Evolutionary conservation across 2,797 vertebrate genomes (phyloP).

Genomic region (Mormyrus hasselquistii): DNA sequence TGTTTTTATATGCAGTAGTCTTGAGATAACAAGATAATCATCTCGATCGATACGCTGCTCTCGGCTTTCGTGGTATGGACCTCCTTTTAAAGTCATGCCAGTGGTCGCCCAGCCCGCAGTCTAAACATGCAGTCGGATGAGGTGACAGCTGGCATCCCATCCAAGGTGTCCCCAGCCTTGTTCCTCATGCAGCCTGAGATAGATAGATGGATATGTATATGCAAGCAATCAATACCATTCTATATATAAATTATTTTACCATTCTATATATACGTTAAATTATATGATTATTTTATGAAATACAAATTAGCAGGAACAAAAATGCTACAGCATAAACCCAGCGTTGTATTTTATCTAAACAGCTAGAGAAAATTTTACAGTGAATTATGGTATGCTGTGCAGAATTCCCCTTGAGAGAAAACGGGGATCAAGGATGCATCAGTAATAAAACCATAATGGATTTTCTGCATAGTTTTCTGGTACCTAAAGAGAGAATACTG

Average conservation of each 20-base stretch:
- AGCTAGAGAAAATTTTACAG: neutral
- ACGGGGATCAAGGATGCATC: neutral
- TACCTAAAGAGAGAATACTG: neutral
- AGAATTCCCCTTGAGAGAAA: neutral
- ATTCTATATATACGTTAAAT: neutral
- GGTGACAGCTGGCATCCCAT: neutral
- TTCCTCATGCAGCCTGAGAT: neutral
- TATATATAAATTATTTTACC: neutral
- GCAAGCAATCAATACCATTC: neutral
- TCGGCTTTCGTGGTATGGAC: neutral
- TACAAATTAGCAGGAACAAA: neutral
- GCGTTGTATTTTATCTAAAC: neutral
- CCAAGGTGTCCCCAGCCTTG: neutral
- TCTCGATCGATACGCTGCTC: neutral
- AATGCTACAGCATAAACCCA: neutral
- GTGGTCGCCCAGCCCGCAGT: neutral
- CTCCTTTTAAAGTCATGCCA: neutral
- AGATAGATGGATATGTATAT: neutral
- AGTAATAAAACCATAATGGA: conserved; percentile 1
- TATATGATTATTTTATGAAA: neutral
- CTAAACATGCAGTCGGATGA: neutral
- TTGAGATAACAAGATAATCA: neutral
- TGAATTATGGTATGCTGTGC: neutral
- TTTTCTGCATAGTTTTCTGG: neutral
- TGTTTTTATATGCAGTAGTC: neutral